These are phyloP conservation scores for Mythimna impura DNA, from an alignment of 2,888 invertebrate species.

Conservation along the genomic window DNA sequence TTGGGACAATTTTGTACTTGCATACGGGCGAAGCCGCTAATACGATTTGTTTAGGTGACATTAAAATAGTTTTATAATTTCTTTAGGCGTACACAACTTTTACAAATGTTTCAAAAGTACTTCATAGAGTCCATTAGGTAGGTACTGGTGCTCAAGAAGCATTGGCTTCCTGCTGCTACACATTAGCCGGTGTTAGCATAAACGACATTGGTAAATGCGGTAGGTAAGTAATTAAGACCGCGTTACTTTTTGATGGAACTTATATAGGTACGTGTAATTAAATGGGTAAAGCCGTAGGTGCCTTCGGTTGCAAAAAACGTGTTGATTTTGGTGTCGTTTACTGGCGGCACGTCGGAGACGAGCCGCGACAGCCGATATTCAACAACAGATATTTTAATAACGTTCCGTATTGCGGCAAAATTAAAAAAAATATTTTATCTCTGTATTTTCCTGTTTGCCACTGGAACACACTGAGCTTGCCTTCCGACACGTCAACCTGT, in stretches of 20 bases:
- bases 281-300: neutral
- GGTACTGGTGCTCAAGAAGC: neutral
- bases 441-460: neutral
- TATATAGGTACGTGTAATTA: no score
- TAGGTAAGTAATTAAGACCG: neutral
- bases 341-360: neutral
- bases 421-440: conserved; percentile 3
- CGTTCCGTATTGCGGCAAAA: conserved; percentile 13
- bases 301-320: neutral
- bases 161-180: neutral
- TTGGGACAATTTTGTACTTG: no score
- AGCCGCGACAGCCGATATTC: neutral
- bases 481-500: neutral
- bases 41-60: neutral
- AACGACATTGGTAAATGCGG: neutral
- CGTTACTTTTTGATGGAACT: neutral
- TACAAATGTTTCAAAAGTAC: neutral
- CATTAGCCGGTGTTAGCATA: neutral
- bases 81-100: no score
- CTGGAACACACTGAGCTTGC: neutral
- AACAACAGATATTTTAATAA: conserved; percentile 23
- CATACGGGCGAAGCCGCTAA: no score
- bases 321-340: neutral
- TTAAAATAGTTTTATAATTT: neutral
- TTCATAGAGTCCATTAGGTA: neutral